Evolutionary conservation across 2,797 vertebrate genomes (phyloP).

Genomic region (Cossypha heuglini): DNA sequence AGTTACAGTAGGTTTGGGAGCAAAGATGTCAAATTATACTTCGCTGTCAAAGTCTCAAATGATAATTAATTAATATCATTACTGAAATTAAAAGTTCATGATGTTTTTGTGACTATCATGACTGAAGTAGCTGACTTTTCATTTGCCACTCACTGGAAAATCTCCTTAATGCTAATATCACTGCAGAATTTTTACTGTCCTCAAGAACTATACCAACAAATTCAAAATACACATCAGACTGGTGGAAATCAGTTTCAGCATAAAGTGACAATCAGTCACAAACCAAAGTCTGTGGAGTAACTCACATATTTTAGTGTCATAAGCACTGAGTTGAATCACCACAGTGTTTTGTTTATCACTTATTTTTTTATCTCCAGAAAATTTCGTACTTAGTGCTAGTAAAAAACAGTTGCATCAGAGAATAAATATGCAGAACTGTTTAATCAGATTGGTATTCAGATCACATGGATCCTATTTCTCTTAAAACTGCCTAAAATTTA

Average conservation of each 20-base stretch:
- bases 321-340: neutral
- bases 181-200: neutral
- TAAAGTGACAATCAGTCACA: neutral
- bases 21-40: neutral
- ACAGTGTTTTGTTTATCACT: neutral
- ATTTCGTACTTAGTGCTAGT: neutral
- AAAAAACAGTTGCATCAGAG: neutral
- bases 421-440: neutral
- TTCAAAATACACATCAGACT: neutral
- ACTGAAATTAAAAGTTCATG: slow-evolving; percentile 10
- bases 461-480: neutral
- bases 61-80: neutral
- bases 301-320: neutral
- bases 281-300: neutral
- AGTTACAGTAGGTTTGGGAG: neutral
- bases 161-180: neutral
- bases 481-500: neutral
- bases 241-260: neutral
- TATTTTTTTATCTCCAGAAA: neutral
- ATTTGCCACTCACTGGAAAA: neutral
- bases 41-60: neutral
- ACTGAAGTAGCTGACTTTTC: neutral
- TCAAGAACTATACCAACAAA: neutral
- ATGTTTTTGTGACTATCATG: neutral
- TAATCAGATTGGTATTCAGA: neutral